phyloP scores from a whole-genome alignment of 2,113 vertebrate genomes.

The Trogon melanurus region DNA sequence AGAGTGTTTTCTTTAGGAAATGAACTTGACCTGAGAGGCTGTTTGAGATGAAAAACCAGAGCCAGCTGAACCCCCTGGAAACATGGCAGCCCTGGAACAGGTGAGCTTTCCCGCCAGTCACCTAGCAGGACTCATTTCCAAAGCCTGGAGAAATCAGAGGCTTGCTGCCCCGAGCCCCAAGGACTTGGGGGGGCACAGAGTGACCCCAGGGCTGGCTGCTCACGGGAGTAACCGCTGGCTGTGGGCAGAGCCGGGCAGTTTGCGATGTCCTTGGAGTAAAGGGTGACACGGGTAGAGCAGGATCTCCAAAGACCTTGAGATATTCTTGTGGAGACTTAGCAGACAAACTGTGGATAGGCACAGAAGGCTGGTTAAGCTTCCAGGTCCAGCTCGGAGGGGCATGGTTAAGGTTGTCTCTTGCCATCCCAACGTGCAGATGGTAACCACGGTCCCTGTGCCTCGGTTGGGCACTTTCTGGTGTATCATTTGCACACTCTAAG shows the following conservation, averaged over 20 bases:
- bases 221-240: neutral
- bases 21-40: neutral
- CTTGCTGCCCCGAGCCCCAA: neutral
- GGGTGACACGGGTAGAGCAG: neutral
- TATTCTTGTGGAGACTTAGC: neutral
- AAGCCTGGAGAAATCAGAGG: neutral
- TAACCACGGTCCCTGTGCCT: neutral
- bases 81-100: rapidly evolving
- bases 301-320: neutral
- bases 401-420: neutral
- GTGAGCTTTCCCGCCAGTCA: neutral
- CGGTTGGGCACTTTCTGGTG: rapidly evolving
- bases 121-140: neutral
- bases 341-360: neutral
- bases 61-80: neutral
- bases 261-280: no score
- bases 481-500: rapidly evolving
- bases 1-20: neutral
- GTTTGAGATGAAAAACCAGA: neutral
- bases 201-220: neutral
- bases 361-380: neutral
- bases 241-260: neutral
- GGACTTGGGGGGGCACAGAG: neutral
- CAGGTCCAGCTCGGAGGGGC: neutral
- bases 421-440: rapidly evolving